A percentile compares a stretch with the other conserved stretches of the same genome.
These are phyloP conservation scores for Sipha flava DNA, from an alignment of 1,140 invertebrate genomes.

Conservation along the genomic window DNA sequence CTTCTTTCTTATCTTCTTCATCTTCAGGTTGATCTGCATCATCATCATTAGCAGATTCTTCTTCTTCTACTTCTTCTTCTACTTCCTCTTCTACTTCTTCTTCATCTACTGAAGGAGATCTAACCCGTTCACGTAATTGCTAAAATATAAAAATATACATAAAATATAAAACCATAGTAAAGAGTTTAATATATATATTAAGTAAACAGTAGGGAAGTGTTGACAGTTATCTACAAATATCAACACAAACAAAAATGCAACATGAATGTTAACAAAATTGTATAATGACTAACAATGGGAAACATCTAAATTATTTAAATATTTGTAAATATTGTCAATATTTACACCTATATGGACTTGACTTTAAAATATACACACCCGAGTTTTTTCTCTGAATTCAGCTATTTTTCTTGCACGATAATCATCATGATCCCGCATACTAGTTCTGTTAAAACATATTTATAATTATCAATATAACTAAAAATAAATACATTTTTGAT, in stretches of 20 bases:
- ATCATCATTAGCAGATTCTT: conserved; percentile 18
- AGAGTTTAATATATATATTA: too few species aligned
- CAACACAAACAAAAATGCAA: too few species aligned
- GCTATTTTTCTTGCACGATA: conserved; percentile 29
- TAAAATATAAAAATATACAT: neutral
- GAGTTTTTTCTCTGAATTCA: conserved; percentile 24
- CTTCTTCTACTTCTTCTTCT: conserved; percentile 31
- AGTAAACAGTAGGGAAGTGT: too few species aligned
- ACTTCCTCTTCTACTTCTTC: conserved; percentile 33
- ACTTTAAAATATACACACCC: conserved; percentile 20
- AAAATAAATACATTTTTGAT: neutral
- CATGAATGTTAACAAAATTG: too few species aligned
- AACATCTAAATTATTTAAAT: too few species aligned
- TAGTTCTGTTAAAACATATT: conserved; percentile 17
- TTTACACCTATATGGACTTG: too few species aligned
- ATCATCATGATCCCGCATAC: conserved; percentile 2
- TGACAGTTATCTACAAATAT: too few species aligned
- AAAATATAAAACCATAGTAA: neutral
- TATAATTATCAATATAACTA: neutral
- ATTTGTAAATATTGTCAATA: too few species aligned
- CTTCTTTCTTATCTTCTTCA: neutral
- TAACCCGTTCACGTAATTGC: conserved; percentile 24
- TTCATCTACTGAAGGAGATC: neutral
- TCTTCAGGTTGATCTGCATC: neutral
- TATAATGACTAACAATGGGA: too few species aligned